Conservation (phyloP, 2,888 invertebrate species). For the Hedya salicella region DNA sequence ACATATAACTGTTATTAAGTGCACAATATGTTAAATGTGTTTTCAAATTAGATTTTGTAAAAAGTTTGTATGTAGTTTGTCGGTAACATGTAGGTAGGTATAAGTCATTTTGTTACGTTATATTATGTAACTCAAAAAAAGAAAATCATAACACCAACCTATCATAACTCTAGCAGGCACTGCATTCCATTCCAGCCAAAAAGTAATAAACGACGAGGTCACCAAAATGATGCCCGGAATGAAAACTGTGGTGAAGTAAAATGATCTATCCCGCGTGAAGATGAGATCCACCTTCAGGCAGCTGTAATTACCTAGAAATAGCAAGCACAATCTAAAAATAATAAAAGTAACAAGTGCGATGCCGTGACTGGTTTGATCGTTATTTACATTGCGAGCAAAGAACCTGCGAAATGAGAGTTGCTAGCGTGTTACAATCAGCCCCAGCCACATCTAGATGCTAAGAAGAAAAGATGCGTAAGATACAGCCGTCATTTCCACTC, state of each 20-base stretch:
- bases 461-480: constrained; percentile 65
- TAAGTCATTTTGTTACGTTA: too few relatives aligned
- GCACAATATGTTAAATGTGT: too few relatives aligned
- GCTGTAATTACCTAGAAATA: constrained; percentile 95
- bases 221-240: constrained; percentile 98
- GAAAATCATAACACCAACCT: constrained; percentile 87
- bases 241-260: constrained; percentile 98
- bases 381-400: constrained; percentile 62
- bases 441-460: constrained; percentile 69
- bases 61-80: too few relatives aligned
- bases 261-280: constrained; percentile 97
- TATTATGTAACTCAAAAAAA: constrained; percentile 51
- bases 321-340: constrained; percentile 78
- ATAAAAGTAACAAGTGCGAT: constrained; percentile 48
- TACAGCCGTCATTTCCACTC: constrained; percentile 54
- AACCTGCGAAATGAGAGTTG: constrained; percentile 64
- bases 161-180: constrained; percentile 98
- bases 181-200: constrained; percentile 99
- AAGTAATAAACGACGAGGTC: constrained; percentile 98
- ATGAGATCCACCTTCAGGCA: constrained; percentile 97
- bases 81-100: too few relatives aligned
- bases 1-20: too few relatives aligned
- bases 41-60: too few relatives aligned
- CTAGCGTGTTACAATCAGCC: constrained; percentile 79
- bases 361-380: constrained; percentile 44